phyloP scores from a whole-genome alignment of 2,888 invertebrate genomes.

The Drosophila melanosoma region DNA sequence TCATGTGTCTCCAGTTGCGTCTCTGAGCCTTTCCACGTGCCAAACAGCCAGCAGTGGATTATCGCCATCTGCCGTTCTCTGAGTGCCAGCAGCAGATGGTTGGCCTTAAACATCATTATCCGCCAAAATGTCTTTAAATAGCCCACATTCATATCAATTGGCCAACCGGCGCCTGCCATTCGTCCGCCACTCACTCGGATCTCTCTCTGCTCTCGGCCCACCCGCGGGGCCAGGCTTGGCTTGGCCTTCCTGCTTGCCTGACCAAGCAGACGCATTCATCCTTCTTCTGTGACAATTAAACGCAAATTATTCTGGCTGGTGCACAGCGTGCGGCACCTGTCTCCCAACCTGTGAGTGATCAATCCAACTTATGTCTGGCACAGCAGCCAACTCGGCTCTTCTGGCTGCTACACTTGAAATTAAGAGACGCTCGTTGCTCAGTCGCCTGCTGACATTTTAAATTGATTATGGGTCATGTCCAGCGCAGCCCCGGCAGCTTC shows the following conservation, averaged over 20 bases:
- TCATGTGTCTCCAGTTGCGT: not conserved
- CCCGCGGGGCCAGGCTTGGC: slow-evolving; percentile 55
- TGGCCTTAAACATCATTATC: slow-evolving; percentile 69
- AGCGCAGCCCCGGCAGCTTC: not conserved
- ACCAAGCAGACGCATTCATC: slow-evolving; percentile 5
- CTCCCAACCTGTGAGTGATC: slow-evolving; percentile 52
- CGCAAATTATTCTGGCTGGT: slow-evolving; percentile 64
- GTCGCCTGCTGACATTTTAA: slow-evolving; percentile 51
- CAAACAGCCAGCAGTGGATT: slow-evolving; percentile 17
- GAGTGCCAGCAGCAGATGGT: slow-evolving; percentile 30
- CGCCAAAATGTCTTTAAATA: slow-evolving; percentile 76
- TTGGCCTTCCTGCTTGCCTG: not conserved
- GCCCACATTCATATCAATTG: slow-evolving; percentile 66
- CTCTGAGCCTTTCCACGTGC: slow-evolving; percentile 26
- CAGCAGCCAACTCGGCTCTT: slow-evolving; percentile 1
- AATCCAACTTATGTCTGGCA: slow-evolving; percentile 73
- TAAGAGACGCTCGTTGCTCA: not conserved
- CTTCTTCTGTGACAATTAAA: slow-evolving; percentile 62
- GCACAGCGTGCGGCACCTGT: slow-evolving; percentile 66
- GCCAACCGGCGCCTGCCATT: slow-evolving; percentile 49
- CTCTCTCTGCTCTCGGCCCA: slow-evolving; percentile 33
- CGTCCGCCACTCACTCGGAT: slow-evolving; percentile 10
- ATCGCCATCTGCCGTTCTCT: slow-evolving; percentile 12
- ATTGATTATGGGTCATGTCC: slow-evolving; percentile 51
- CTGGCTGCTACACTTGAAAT: slow-evolving; percentile 21